Evolutionary conservation across 1,140 invertebrate genomes (phyloP), one percentile per base, ranked within the genome.

Genomic region (Ericerus pela): DNA sequence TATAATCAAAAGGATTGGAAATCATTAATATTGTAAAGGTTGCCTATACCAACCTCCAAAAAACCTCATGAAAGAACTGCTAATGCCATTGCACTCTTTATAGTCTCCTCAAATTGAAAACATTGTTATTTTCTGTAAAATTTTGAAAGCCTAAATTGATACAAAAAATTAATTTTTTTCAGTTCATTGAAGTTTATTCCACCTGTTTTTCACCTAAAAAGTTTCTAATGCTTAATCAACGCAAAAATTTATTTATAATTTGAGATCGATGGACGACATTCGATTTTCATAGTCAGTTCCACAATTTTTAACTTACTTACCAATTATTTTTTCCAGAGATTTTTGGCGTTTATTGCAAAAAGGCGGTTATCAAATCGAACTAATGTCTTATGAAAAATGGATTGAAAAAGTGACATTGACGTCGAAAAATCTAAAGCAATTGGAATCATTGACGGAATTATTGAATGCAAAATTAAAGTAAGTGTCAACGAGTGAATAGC

Each of bases 351-450:
- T 58, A 29, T 37, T 65, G 51, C 53, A 54, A n/a, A 31, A 53
- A 27, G 20, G 51, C 4, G 64, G 63, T 2, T 64, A 65, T 24
- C 51, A 52, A 1, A 51, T 64, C 27, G 16, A 62, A 51, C 27
- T 54, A 16, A 22, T 61, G 18, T 20, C 62, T 6, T 65, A 59
- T 55, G 26, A 54, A 18, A 52, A 60, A 26, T 65, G 64, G 64
- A 22, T 31, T 30, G n/a, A 54, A 43, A 14, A 6, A 43, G 29
- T 58, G 31, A 10, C 38, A 27, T 43, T 26, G 5, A 38, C 41
- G 26, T 2, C 41, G 16, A 24, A 22, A 22, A 12, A 24, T 5
- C 16, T 5, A 10, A 3, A 3, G 26, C 10, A 47, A 20, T 16
- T 47, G 2, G 20, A 47, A 47, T 14, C 41, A 5, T 24, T 47